Evolutionary conservation across 2,113 vertebrate genomes (phyloP), one percentile per base, ranked within the genome.

Genomic region (Boleophthalmus pectinirostris): DNA sequence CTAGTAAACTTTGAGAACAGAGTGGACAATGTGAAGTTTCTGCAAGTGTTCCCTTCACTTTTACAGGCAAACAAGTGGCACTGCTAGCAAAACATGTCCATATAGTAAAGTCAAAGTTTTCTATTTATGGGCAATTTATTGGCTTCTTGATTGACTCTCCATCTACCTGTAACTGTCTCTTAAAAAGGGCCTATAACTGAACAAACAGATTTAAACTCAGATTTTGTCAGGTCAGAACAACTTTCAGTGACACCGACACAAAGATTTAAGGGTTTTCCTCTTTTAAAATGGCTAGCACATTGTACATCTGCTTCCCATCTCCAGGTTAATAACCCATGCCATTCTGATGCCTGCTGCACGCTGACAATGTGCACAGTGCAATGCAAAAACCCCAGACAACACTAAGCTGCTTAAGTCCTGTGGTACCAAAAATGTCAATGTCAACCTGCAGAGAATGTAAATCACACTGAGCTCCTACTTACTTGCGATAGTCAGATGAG

Each of bases 401-500:
- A 70, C 60, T 15, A 79, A 73, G 33, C 54, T 63, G 53, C 65
- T 16, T 68, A 65, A 61, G 16, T 70, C 24, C 1, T 13, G 43
- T 33, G 12, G 58, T 38, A 68, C 43, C 25, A 73, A 57, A 70
- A 66, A 70, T 61, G 25, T 61, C 57, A 53, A 57, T 2, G 11
- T 64, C 3, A 53, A 24, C 46, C 58, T 12, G 3, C 13, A 25
- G 45, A 53, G 11, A 54, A 66, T 46, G 58, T 11, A 23, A 69
- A 66, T 54, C 23, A 58, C 49, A 25, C 23, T 66, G 20, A 46
- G 20, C 64, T 68, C 61, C 74, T 82, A 96, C 97, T 96, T 93
- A 99, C 97, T 94, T 94, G 96, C 94, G 87, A 98, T 91, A 18
- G 95, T 95, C 72, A 99, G 94, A 61, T 88, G 95, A 78, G 96